Conservation (phyloP, 2,797 vertebrate genomes). For the Momotus momota region DNA sequence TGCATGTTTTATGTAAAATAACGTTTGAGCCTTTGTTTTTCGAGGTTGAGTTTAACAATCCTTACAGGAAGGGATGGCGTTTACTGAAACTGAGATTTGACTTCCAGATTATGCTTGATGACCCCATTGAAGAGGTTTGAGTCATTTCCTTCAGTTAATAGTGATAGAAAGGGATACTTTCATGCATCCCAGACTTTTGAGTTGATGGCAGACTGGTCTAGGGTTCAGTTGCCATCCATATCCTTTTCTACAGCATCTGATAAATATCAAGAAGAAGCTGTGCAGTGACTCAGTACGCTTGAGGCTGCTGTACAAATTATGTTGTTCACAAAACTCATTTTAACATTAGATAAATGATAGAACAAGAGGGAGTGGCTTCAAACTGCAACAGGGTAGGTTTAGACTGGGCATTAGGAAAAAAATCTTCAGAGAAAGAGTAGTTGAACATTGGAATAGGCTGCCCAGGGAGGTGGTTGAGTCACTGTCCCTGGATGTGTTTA, state of each 20-base stretch:
- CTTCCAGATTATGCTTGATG: neutral
- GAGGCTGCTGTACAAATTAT: neutral
- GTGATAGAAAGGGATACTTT: neutral
- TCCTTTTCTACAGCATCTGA: slow-evolving; percentile 33
- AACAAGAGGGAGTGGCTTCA: too few species aligned
- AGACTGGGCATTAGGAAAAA: too few species aligned
- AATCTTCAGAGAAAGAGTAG: too few species aligned
- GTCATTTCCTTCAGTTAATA: slow-evolving; percentile 4
- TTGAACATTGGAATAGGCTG: too few species aligned
- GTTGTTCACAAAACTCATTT: neutral
- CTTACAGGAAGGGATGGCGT: neutral
- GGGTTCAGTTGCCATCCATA: neutral
- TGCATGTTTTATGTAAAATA: neutral
- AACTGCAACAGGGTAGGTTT: too few species aligned
- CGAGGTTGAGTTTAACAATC: neutral
- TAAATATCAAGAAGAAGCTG: neutral
- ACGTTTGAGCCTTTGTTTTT: slow-evolving; percentile 20
- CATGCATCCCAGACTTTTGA: neutral
- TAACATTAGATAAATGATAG: neutral
- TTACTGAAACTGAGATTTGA: slow-evolving; percentile 47
- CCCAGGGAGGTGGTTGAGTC: too few species aligned
- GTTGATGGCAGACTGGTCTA: slow-evolving; percentile 8
- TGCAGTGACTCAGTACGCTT: neutral
- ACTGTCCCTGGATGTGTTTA: too few species aligned
- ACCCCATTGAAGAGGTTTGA: neutral